Evolutionary conservation across 1,140 invertebrate species (phyloP).

Genomic region (Eciton burchellii): DNA sequence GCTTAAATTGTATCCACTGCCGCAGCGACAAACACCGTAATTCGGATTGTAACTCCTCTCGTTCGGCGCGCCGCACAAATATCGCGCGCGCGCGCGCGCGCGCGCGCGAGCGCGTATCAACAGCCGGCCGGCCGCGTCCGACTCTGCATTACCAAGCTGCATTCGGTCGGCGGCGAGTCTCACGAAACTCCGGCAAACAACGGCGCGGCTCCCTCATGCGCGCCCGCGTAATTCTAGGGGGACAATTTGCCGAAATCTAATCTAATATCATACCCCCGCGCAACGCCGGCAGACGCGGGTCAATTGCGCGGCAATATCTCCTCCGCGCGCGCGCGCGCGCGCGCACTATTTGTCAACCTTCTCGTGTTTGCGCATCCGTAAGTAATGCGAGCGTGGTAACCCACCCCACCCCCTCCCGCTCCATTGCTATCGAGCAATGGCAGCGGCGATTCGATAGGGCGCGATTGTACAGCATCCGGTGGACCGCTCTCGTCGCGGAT

Average conservation of each 20-base stretch:
- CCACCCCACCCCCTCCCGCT: too few species aligned
- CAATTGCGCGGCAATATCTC: slow-evolving; percentile 71
- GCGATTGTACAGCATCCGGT: slow-evolving; percentile 12
- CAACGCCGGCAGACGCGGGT: slow-evolving; percentile 48
- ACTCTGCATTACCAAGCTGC: slow-evolving; percentile 35
- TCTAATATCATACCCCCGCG: slow-evolving; percentile 68
- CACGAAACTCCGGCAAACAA: slow-evolving; percentile 33
- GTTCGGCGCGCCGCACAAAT: slow-evolving; percentile 6
- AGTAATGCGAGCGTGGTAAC: slow-evolving; percentile 66
- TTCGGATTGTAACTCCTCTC: slow-evolving; percentile 7
- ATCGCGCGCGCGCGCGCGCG: not conserved
- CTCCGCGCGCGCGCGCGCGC: slow-evolving; percentile 44
- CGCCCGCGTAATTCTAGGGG: slow-evolving; percentile 59
- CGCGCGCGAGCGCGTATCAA: slow-evolving; percentile 21
- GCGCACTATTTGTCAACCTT: slow-evolving; percentile 72
- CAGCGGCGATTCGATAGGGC: not conserved
- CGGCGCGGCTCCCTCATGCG: slow-evolving; percentile 25
- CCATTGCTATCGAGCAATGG: too few species aligned
- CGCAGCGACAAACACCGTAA: not conserved
- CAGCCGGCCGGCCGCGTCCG: slow-evolving; percentile 18
- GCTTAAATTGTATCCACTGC: not conserved
- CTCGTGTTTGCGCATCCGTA: slow-evolving; percentile 72
- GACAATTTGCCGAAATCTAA: slow-evolving; percentile 67
- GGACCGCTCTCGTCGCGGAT: slow-evolving; percentile 40
- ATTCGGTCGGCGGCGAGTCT: slow-evolving; percentile 28